Evolutionary conservation across 2,797 vertebrate species (phyloP).

Genomic region (Dipus sagitta): DNA sequence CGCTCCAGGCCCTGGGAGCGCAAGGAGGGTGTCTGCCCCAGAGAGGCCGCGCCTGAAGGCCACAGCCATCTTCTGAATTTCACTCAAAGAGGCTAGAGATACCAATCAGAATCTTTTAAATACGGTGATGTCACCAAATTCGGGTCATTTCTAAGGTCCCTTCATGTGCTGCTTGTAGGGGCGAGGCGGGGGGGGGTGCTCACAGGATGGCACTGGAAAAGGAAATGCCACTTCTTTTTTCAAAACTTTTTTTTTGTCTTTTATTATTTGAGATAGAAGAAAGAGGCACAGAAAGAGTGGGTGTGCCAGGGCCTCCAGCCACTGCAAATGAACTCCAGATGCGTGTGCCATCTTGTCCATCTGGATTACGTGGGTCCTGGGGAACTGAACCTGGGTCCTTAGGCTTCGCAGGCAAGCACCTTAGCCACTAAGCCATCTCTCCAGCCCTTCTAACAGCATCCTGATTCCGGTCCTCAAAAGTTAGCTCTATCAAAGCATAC

Average conservation of each 20-base stretch:
- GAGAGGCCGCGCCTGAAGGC: not conserved
- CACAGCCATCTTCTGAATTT: not conserved
- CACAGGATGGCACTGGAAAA: not conserved
- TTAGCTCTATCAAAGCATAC: not conserved
- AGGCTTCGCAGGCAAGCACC: too few species aligned
- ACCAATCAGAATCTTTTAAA: not conserved
- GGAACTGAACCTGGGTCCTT: too few species aligned
- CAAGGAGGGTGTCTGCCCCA: not conserved
- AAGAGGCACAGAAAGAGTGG: too few species aligned
- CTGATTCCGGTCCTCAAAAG: not conserved
- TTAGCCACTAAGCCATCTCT: too few species aligned
- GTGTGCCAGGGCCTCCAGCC: too few species aligned
- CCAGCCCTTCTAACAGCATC: not conserved
- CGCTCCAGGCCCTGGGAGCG: not conserved
- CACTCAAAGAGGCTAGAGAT: not conserved
- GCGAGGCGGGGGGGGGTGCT: not conserved
- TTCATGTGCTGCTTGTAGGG: not conserved
- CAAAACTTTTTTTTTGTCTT: too few species aligned
- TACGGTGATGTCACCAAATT: not conserved
- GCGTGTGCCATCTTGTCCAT: too few species aligned
- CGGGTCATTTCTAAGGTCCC: not conserved
- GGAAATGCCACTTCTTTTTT: too few species aligned
- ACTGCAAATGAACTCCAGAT: too few species aligned
- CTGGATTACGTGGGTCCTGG: too few species aligned
- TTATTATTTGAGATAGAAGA: too few species aligned